Evolutionary conservation across 92 coral and sea anemone species (phyloP), one percentile per base, ranked within the genome.

Genomic region (Umimayanthus kanabou): DNA sequence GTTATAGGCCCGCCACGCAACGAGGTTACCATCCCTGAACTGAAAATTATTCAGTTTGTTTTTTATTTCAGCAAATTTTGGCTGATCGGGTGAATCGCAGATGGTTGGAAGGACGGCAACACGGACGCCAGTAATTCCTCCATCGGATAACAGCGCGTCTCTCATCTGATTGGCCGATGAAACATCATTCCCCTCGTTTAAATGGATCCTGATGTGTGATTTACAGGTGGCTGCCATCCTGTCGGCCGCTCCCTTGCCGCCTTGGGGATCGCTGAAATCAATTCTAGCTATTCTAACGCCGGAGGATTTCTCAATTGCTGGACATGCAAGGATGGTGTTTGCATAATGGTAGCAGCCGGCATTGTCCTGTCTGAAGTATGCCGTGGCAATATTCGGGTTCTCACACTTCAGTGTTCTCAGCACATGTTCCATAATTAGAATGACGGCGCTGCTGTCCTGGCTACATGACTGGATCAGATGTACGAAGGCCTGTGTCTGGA

Each of bases 191-290:
- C 61, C 80, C 58, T 26, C 45, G 58, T 76, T 76, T 57, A 76
- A 6, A 43, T 76, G 40, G 18, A 76, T 43, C 33, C 80, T 76
- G 30, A 76, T 76, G 37, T 76, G 80, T 13, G 80, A 76, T 42
- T 76, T 76, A 22, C 57, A 76, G 15, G 45, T 40, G 25, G 80
- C 80, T 22, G 80, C 80, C 49, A 40, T 76, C 30, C 80, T 76
- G 58, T 76, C 80, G 30, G 61, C 61, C 39, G 80, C 57, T 42
- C 80, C 80, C 80, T 76, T 76, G 9, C 80, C 61, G 58, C 61
- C 80, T 42, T 76, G 61, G 80, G 80, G 80, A 42, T 76, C 80
- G 15, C 61, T 76, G 58, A 76, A 76, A 43, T 76, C 80, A 42
- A 76, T 22, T 18, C 80, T 47, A 22, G 80, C 80, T 40, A 76